phyloP scores from a whole-genome alignment of 2,113 vertebrate genomes.

The Plectropomus leopardus region DNA sequence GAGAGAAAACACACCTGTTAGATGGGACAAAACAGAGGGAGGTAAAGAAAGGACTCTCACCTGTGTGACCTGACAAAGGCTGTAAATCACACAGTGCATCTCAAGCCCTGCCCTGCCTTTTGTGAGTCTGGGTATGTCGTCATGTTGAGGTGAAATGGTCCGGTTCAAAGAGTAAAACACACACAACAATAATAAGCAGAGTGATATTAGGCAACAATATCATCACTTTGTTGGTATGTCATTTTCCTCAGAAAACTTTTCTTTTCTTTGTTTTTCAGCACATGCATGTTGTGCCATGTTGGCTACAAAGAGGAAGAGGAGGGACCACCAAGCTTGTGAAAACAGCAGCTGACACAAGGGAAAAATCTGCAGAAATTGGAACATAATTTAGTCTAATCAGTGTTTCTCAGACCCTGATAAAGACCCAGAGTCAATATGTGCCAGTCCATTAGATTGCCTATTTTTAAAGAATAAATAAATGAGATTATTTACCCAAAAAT shows the following conservation, averaged over 20 bases:
- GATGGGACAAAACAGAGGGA: conserved; percentile 47
- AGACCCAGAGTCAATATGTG: no score
- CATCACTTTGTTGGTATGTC: not conserved
- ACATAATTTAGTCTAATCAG: no score
- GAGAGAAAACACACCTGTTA: conserved; percentile 75
- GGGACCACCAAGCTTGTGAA: no score
- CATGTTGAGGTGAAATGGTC: conserved; percentile 17
- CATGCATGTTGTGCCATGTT: no score
- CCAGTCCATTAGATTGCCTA: no score
- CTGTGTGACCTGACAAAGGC: conserved; percentile 55
- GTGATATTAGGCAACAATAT: not conserved
- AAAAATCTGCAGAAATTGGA: no score
- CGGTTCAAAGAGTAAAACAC: not conserved
- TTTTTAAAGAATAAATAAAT: no score
- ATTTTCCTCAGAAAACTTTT: not conserved
- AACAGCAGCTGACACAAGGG: no score
- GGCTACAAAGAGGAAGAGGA: no score
- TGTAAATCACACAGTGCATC: conserved; percentile 52
- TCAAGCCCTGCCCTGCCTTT: conserved; percentile 25
- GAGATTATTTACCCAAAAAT: no score
- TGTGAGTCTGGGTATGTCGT: conserved; percentile 14
- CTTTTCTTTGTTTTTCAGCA: no score
- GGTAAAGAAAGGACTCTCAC: conserved; percentile 62
- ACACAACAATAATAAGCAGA: not conserved
- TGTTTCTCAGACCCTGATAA: no score